Percentiles rank a stretch among this genome's conserved stretches.
Conservation (phyloP, 2,888 invertebrate genomes). For the Anthrax anthrax region DNA sequence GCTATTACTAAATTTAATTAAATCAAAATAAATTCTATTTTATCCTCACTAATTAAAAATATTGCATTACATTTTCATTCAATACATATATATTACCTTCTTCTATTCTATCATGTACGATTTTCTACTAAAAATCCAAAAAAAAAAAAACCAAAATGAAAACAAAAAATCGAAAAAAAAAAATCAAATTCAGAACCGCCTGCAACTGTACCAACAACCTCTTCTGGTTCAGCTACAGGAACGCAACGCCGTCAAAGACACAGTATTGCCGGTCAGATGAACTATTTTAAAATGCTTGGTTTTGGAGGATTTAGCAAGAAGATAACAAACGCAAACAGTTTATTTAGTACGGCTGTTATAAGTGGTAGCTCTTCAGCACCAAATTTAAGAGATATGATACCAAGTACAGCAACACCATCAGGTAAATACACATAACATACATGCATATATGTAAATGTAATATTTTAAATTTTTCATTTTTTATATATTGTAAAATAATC, state of each 20-base stretch:
- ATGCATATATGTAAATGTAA: no score
- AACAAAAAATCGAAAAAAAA: background rate
- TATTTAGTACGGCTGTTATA: conserved; percentile 93
- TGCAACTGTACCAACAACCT: conserved; percentile 15
- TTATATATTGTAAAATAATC: no score
- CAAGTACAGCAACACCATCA: conserved; percentile 56
- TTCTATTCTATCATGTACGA: no score
- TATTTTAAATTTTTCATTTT: no score
- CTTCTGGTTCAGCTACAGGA: conserved; percentile 29
- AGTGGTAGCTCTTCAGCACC: conserved; percentile 88
- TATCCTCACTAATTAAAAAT: no score
- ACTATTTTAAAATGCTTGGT: conserved; percentile 81
- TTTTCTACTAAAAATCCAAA: background rate
- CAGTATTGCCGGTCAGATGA: conserved; percentile 93
- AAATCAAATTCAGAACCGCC: conserved; percentile 25
- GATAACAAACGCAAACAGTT: conserved; percentile 58
- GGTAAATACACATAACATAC: conserved; percentile 52
- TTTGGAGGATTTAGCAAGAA: conserved; percentile 54
- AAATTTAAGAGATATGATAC: conserved; percentile 75
- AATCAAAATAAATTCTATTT: no score
- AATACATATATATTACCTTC: no score
- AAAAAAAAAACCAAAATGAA: background rate
- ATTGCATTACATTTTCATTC: no score
- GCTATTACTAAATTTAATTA: no score
- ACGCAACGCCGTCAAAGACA: conserved; percentile 75